Base-by-base conservation (phyloP, 2,888 invertebrate species). In the Ischnura elegans region DNA sequence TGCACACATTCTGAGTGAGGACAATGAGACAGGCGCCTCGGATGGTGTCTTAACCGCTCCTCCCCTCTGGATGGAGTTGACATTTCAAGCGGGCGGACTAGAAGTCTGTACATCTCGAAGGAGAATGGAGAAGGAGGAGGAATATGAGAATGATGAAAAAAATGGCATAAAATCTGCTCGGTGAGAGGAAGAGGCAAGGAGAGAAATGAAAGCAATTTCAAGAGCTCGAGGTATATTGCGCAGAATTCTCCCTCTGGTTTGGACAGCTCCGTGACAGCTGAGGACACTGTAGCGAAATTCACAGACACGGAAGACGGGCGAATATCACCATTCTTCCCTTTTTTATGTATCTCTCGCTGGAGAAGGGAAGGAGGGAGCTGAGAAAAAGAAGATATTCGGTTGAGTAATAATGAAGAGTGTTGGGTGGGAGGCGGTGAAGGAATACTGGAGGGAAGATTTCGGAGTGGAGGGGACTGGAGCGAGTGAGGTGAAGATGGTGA, bases 211-310 rank as follows among this genome's bases (percentile, higher is more conserved):
- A 87, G 87, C 55, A 61, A 55, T 90, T 90, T 90, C 90, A 76
- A 76, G 90, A 90, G 61, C 51, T 90, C 43, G 90, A 90, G 61
- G 90, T 90, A 90, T 90, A 90, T 90, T 90, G 90, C 90, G 90
- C 55, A 21, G 87, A 51, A 55, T 87, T n/a, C 86, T 43, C 86
- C 19, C 90, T 66, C 55, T 61, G 90, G 55, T 66, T 90, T 90
- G 90, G 90, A 90, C 90, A 90, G 61, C 90, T 43, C 13, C 66
- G 61, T 90, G 90, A 90, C 90, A 66, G 90, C 43, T 66, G 90
- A 90, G 61, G 90, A 87, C 87, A 55, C 36, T 36, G 36, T 55
- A 51, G 87, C 87, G 87, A 87, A 87, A 51, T 76, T 86, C 86
- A 46, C 86, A 86, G 86, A 46, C 86, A 46, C 45, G 86, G 86